These are phyloP conservation scores for Eurytoma californica DNA, from an alignment of 2,888 invertebrate genomes.

Conservation along the genomic window DNA sequence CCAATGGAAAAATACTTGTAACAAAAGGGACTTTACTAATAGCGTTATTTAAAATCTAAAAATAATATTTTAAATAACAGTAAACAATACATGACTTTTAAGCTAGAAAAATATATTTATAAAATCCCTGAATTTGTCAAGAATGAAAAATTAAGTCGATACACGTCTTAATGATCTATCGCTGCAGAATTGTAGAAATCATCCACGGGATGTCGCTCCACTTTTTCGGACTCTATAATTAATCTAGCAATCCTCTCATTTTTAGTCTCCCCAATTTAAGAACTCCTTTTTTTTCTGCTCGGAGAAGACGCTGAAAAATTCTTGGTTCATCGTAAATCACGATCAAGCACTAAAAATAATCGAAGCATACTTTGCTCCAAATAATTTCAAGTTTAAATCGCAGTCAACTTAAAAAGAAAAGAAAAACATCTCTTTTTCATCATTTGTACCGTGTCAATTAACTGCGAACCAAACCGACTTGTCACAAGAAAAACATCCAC, in stretches of 20 bases:
- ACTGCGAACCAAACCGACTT: not conserved
- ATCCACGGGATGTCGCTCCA: constrained; percentile 8
- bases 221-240: constrained; percentile 37
- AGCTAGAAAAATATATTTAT: constrained; percentile 16
- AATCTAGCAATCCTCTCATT: constrained; percentile 13
- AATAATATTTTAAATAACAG: not conserved
- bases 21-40: not conserved
- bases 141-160: constrained; percentile 26
- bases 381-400: constrained; percentile 34
- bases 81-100: not conserved
- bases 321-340: constrained; percentile 45
- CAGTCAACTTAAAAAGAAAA: constrained; percentile 11
- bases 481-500: not conserved
- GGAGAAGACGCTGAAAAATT: constrained; percentile 26
- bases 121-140: constrained; percentile 28
- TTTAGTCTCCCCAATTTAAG: constrained; percentile 9
- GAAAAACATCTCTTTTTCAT: not conserved
- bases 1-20: not conserved
- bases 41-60: not conserved
- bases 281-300: constrained; percentile 8
- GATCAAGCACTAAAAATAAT: constrained; percentile 53
- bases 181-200: constrained; percentile 23
- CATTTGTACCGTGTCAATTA: not conserved
- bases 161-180: constrained; percentile 4
- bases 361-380: constrained; percentile 46